phyloP scores from a whole-genome alignment of 2,888 invertebrate species.

The Himalopsyche anomala region DNA sequence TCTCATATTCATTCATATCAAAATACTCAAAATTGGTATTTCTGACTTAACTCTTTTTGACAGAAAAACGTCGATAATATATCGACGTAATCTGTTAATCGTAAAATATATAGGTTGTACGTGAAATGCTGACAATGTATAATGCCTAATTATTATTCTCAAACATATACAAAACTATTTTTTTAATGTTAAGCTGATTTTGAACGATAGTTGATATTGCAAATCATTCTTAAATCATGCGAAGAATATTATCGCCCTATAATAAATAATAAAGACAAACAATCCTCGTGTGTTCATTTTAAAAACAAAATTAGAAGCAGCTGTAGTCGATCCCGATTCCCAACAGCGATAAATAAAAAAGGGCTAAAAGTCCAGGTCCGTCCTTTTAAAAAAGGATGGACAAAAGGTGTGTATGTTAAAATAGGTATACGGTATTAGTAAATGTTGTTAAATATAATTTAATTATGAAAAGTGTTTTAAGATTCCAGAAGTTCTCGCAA shows the following conservation, averaged over 20 bases:
- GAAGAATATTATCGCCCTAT: not conserved
- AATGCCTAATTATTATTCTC: too few species aligned
- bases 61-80: too few species aligned
- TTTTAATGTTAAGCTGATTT: too few species aligned
- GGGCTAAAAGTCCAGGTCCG: conserved; percentile 46
- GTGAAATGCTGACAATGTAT: too few species aligned
- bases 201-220: not conserved
- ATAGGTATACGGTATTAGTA: conserved; percentile 23
- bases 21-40: too few species aligned
- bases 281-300: not conserved
- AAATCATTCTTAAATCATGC: not conserved
- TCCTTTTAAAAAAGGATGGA: conserved; percentile 25
- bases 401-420: conserved; percentile 45
- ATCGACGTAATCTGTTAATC: too few species aligned
- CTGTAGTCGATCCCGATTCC: not conserved
- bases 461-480: too few species aligned
- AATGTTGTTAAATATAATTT: not conserved
- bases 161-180: too few species aligned
- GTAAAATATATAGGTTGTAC: too few species aligned
- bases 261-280: not conserved
- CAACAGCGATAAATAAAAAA: conserved; percentile 43
- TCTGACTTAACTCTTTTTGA: too few species aligned
- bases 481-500: too few species aligned
- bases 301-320: conserved; percentile 20
- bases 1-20: too few species aligned